phyloP scores from a whole-genome alignment of 2,888 invertebrate species.

The Drosophila mayaguana region DNA sequence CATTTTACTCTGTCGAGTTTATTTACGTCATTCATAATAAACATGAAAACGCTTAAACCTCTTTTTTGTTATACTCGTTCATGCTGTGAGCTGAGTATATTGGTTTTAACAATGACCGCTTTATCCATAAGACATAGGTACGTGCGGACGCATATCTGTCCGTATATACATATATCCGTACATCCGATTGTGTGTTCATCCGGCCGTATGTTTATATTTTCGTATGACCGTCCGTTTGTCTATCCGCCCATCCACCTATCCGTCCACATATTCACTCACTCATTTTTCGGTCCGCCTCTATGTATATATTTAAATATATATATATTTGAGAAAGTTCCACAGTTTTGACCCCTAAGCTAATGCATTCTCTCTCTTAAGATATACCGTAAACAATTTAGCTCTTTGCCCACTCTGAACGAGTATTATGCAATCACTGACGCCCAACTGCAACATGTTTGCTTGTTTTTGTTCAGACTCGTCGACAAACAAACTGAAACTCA shows the following conservation, averaged over 20 bases:
- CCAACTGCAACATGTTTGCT: background rate
- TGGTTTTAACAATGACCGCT: background rate
- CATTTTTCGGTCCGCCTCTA: too few relatives aligned
- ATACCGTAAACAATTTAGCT: background rate
- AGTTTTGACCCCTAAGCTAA: too few relatives aligned
- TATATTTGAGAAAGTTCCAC: too few relatives aligned
- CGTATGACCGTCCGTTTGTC: background rate
- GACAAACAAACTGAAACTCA: slow-evolving; percentile 19
- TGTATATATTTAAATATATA: too few relatives aligned
- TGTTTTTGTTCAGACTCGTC: background rate
- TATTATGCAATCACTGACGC: background rate
- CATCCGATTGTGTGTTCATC: too few relatives aligned
- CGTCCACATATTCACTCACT: background rate
- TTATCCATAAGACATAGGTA: too few relatives aligned
- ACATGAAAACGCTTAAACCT: background rate
- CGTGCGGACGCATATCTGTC: too few relatives aligned
- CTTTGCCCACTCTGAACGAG: background rate
- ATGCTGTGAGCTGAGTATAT: background rate
- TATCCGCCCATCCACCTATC: background rate
- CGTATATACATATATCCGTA: too few relatives aligned
- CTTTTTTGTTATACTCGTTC: background rate
- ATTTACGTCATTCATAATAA: slow-evolving; percentile 20
- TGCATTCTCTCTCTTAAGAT: background rate
- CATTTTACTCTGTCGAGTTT: slow-evolving; percentile 13
- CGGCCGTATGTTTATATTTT: background rate